Conservation (phyloP, 2,797 vertebrate genomes). For the Oryzias sinensis region DNA sequence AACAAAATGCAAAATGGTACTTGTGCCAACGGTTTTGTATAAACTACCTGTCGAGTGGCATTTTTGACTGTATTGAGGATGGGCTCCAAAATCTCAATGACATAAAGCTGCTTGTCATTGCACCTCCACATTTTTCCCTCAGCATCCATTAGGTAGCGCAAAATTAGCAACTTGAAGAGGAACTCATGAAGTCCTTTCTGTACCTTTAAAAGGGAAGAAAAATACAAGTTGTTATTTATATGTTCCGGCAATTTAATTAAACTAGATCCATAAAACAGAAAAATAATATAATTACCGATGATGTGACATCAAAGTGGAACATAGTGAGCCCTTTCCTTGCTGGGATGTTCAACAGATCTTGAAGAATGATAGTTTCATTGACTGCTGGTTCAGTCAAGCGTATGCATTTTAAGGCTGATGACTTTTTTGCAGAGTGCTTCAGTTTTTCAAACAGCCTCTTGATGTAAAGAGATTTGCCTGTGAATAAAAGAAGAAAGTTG, state of each 20-base stretch:
- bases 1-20: background rate
- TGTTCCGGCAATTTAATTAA: background rate
- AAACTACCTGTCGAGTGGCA: slow-evolving; percentile 62
- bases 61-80: slow-evolving; percentile 50
- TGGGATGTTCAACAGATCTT: slow-evolving; percentile 70
- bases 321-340: slow-evolving; percentile 75
- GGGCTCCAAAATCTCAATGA: slow-evolving; percentile 85
- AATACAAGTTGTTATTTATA: background rate
- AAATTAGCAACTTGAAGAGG: slow-evolving; percentile 90
- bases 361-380: slow-evolving; percentile 85
- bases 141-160: slow-evolving; percentile 85
- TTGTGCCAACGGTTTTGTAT: background rate
- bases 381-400: slow-evolving; percentile 84
- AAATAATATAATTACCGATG: slow-evolving; percentile 80
- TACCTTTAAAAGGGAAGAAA: slow-evolving; percentile 77
- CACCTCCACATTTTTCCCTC: slow-evolving; percentile 90
- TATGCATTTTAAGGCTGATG: slow-evolving; percentile 78
- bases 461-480: slow-evolving; percentile 94
- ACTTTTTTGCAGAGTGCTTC: slow-evolving; percentile 39
- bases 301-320: slow-evolving; percentile 92
- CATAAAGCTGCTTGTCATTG: slow-evolving; percentile 83
- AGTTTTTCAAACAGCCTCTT: slow-evolving; percentile 82
- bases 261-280: background rate
- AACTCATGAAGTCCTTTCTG: slow-evolving; percentile 86
- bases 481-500: slow-evolving; percentile 13